Evolutionary conservation across 2,888 invertebrate genomes (phyloP).

Genomic region (Fragum fragum): DNA sequence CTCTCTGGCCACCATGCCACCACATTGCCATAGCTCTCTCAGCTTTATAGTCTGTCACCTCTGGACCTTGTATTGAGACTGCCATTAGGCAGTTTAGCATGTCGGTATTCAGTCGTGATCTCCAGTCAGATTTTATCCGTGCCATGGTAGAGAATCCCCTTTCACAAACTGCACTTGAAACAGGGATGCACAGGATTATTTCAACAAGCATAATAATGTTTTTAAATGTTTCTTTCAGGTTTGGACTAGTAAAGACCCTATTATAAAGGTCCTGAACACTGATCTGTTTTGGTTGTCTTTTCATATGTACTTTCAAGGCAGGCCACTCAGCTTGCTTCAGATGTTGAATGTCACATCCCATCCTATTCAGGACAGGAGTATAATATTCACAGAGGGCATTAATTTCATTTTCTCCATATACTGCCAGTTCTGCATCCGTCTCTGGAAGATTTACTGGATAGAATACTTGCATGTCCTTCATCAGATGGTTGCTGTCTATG

Average conservation of each 20-base stretch:
- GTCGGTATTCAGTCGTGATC: slow-evolving; percentile 42
- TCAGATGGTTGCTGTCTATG: slow-evolving; percentile 39
- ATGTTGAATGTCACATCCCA: slow-evolving; percentile 38
- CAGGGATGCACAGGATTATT: slow-evolving; percentile 47
- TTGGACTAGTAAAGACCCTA: slow-evolving; percentile 32
- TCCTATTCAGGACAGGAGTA: slow-evolving; percentile 28
- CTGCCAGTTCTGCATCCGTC: slow-evolving; percentile 31
- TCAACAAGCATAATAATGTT: slow-evolving; percentile 48
- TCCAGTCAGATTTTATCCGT: slow-evolving; percentile 65
- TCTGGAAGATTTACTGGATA: slow-evolving; percentile 55
- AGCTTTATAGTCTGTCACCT: slow-evolving; percentile 43
- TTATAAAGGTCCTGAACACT: slow-evolving; percentile 24
- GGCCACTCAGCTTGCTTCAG: slow-evolving; percentile 44
- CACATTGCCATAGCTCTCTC: slow-evolving; percentile 47
- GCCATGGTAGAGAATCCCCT: slow-evolving; percentile 65
- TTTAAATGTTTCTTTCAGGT: slow-evolving; percentile 27
- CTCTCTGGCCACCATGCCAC: slow-evolving; percentile 62
- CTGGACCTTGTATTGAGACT: slow-evolving; percentile 51
- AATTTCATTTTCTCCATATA: slow-evolving; percentile 28
- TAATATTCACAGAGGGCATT: slow-evolving; percentile 39
- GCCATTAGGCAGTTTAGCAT: slow-evolving; percentile 59
- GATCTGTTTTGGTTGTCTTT: slow-evolving; percentile 17
- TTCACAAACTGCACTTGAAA: too few relatives aligned
- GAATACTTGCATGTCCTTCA: slow-evolving; percentile 60
- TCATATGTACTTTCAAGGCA: slow-evolving; percentile 39